phyloP scores from a whole-genome alignment of 2,113 vertebrate genomes.

The Dromiciops gliroides region DNA sequence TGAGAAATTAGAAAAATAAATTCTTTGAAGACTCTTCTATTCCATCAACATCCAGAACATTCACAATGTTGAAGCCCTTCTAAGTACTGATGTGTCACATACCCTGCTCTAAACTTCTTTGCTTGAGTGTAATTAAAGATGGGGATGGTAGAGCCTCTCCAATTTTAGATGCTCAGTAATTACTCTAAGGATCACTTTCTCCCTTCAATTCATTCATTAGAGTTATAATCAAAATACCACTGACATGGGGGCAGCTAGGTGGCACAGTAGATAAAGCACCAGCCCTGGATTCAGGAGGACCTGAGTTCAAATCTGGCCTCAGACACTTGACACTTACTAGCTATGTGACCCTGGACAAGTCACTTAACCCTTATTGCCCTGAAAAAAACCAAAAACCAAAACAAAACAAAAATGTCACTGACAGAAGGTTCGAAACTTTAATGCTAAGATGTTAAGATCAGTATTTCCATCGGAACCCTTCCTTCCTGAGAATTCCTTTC shows the following conservation, averaged over 20 bases:
- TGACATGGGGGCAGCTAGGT: too few species aligned
- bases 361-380: too few species aligned
- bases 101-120: neutral
- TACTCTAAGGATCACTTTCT: neutral
- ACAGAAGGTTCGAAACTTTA: neutral
- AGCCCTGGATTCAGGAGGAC: too few species aligned
- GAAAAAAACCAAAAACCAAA: too few species aligned
- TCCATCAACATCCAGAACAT: neutral
- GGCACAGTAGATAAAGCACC: too few species aligned
- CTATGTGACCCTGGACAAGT: too few species aligned
- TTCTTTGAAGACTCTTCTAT: neutral
- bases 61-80: neutral
- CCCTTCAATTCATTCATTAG: neutral
- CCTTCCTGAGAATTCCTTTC: neutral
- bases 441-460: neutral
- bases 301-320: too few species aligned
- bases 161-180: neutral
- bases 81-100: neutral
- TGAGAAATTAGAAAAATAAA: neutral
- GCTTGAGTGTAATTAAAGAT: neutral
- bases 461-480: neutral
- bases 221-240: too few species aligned
- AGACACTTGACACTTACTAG: too few species aligned
- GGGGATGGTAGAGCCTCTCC: neutral
- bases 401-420: neutral